phyloP scores from a whole-genome alignment of 2,888 invertebrate genomes.

The Morinoia aosen region DNA sequence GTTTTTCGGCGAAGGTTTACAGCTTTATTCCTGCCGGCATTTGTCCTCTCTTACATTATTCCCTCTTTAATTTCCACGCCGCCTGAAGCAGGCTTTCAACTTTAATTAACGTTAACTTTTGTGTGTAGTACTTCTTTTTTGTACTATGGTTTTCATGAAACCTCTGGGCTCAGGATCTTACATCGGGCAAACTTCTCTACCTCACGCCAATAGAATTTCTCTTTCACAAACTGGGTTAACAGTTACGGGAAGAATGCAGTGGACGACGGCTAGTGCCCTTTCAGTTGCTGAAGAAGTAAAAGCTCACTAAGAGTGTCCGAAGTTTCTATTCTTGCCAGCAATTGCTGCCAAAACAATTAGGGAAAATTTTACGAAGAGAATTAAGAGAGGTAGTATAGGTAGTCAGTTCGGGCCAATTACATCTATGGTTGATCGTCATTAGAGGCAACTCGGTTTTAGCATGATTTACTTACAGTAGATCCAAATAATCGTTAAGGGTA shows the following conservation, averaged over 20 bases:
- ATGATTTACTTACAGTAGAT: not conserved
- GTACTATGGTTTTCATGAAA: not conserved
- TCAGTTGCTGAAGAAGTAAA: not conserved
- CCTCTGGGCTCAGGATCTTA: not conserved
- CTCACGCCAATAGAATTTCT: not conserved
- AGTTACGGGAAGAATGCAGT: not conserved
- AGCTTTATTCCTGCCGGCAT: not conserved
- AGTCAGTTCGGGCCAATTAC: not conserved
- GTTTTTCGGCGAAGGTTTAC: not conserved
- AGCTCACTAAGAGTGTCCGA: not conserved
- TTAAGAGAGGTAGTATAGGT: not conserved
- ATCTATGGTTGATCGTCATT: not conserved
- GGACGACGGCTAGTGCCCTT: not conserved
- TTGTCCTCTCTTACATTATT: not conserved
- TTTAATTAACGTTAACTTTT: slow-evolving; percentile 18
- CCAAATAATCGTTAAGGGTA: not conserved
- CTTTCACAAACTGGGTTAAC: not conserved
- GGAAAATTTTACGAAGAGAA: too few species aligned
- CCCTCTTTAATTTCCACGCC: not conserved
- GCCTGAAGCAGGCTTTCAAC: not conserved
- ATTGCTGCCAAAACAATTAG: too few species aligned
- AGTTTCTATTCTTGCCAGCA: not conserved
- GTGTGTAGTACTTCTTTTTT: not conserved
- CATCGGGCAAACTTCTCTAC: not conserved
- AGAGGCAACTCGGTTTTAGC: not conserved